Base-by-base conservation (phyloP, 2,113 vertebrate genomes). In the Macquaria australasica region DNA sequence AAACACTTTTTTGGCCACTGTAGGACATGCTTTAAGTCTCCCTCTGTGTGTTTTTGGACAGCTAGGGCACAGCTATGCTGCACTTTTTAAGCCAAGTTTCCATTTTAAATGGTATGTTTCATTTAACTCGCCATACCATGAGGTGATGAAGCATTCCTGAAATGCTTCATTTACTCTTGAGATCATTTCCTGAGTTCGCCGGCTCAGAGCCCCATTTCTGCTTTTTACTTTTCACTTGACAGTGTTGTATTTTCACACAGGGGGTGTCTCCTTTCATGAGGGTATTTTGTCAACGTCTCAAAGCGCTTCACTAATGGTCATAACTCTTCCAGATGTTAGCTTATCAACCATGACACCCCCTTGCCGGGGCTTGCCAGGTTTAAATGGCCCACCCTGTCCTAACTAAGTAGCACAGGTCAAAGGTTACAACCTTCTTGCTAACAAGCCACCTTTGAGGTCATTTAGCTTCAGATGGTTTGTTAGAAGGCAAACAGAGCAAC, bases 241-340 rank as follows among this genome's bases (percentile, higher is more conserved):
- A 90, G 88, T 88, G 89, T 89, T 69, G 58, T 69, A 68, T 85
- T 91, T 93, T 94, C 85, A 93, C 93, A 91, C 86, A 60, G 50
- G 63, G 59, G 81, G 85, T 82, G 91, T 92, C 87, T 86, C 81
- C 86, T 93, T 93, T 92, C 91, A 93, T 87, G 82, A 72, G 85
- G 88, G 82, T 86, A 62, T 91, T 91, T 89, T 87, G 92, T 90
- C 88, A 89, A 28, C 75, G 90, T 91, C 92, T 91, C 87, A 85
- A 71, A 89, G 85, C 77, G 71, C 73, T 89, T 48, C 76, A 56
- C 88, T 92, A 91, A 91, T 87, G 92, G 88, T 82, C 91, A 89
- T 93, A 94, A 95, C 91, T 93, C 91, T 93, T 92, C 91, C 91
- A 95, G 93, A 96, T 95, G 93, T 96, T 83, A 41, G 81, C 86